Evolutionary conservation across 2,797 vertebrate species (phyloP).

Genomic region (Mus caroli): DNA sequence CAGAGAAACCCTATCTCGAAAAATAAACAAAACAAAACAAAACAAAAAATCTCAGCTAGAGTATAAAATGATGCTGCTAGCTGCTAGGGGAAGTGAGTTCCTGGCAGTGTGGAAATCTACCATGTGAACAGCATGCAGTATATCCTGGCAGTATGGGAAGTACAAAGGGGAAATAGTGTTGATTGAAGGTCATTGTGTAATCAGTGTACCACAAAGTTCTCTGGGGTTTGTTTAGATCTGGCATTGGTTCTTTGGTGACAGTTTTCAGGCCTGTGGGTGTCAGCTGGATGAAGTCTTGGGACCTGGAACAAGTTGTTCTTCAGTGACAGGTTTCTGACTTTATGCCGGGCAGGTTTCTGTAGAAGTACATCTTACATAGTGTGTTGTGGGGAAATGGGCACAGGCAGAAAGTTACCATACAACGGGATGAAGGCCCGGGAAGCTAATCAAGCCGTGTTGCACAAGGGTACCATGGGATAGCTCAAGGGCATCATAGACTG

Average conservation of each 20-base stretch:
- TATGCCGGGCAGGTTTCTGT: background rate
- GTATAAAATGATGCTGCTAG: background rate
- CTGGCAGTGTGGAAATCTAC: background rate
- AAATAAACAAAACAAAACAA: too few relatives aligned
- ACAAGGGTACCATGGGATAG: background rate
- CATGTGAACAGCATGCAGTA: too few relatives aligned
- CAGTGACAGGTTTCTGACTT: background rate
- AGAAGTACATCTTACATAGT: background rate
- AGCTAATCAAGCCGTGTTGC: background rate
- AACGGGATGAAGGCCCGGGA: background rate
- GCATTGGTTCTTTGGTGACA: background rate
- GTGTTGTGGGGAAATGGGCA: background rate
- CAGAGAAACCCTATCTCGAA: too few relatives aligned
- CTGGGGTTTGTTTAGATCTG: background rate
- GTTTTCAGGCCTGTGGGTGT: background rate
- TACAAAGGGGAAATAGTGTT: background rate
- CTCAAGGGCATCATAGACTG: background rate
- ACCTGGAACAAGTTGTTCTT: background rate
- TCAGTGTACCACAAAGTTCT: background rate
- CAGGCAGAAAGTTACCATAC: background rate
- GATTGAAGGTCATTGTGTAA: background rate
- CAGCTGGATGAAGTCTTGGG: background rate
- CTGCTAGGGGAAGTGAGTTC: background rate
- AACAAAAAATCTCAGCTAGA: background rate
- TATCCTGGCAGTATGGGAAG: background rate